Evolutionary conservation across 2,113 vertebrate species (phyloP), one percentile per base, ranked within the genome.

Genomic region (Antechinus flavipes): DNA sequence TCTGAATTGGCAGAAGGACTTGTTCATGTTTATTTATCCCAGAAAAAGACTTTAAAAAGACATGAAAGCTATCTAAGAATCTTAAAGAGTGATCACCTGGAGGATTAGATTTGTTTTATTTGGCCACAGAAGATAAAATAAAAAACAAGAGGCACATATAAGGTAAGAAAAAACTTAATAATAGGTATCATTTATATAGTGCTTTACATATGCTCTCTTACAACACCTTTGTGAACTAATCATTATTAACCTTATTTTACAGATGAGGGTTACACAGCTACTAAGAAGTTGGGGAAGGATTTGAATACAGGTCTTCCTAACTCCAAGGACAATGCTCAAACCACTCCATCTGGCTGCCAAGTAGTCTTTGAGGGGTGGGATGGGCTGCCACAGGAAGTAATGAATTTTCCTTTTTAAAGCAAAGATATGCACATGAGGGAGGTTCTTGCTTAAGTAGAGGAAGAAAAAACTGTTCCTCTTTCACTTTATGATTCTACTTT

Each of bases 401-500:
- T 68, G 61, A 55, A 5, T 68, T 35, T n/a, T 68, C 12, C 30
- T 68, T 68, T 68, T 61, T 35, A 35, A 61, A 61, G 58, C 58
- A 61, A 58, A 58, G 3, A 61, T 30, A 3, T 61, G 9, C 9
- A 26, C 12, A 61, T 61, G 9, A 12, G 10, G 8, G 58, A 27
- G 2, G 27, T 61, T 61, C 58, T 61, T 58, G 56, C 25, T 58
- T 61, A 61, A 12, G 27, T 61, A 30, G 0, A 61, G 58, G 27
- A 12, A 10, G 58, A 61, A 27, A 91, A 95, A 95, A 92, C 54
- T 92, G 94, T 42, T 91, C 12, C 35, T 46, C 25, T 46, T 94
- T 89, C 96, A 90, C n/a, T 94, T 11, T 52, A 35, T 61, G 58
- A 61, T 92, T 95, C 94, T 93, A 47, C 3, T 94, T 96, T 90